Base-by-base conservation (phyloP, 1,140 invertebrate species). In the Platyura marginata region DNA sequence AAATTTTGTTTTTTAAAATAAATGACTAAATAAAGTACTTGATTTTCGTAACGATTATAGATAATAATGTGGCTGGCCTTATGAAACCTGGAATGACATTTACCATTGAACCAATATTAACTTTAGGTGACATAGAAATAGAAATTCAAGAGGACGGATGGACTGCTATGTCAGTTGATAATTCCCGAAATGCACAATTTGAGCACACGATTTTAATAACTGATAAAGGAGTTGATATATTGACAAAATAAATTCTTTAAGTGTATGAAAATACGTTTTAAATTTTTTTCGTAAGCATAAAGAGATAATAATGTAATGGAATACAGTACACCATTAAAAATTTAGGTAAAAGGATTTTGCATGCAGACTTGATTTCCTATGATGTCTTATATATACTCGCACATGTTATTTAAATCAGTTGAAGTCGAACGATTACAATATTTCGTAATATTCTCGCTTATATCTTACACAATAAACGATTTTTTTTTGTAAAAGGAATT, bases 131-230 rank as follows among this genome's bases (percentile, higher is more conserved):
- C 2, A 59, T 67, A 10, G 65, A 79, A 18, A 68, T 85, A 19
- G 62, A 72, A 2, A 65, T 92, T 35, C 63, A 88, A 20, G 72
- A 85, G 33, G 90, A 95, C 64, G 77, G 79, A 0, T 95, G 90
- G 90, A 94, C 90, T 2, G 77, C 79, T 6, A 64, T 86, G 0
- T 89, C 82, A 0, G 45, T 65, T 6, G 90, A 95, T 54, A 64
- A 75, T 51, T 70, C 81, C 4, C 66, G 89, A 54, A 75, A 83
- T 16, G 89, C 89, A 21, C 91, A 95, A 67, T 81, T 77, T 47
- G 92, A 96, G 66, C 88, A 95, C 55, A 95, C 90, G 0, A 69
- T 96, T 37, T 64, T 92, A 1, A 79, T 96, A 11, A 92, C 84
- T 4, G 63, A 78, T 21, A 47, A 63, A 48, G 81, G 82, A 2